Conservation (phyloP, 2,113 vertebrate species). For the Chaetorhynchus papuensis region DNA sequence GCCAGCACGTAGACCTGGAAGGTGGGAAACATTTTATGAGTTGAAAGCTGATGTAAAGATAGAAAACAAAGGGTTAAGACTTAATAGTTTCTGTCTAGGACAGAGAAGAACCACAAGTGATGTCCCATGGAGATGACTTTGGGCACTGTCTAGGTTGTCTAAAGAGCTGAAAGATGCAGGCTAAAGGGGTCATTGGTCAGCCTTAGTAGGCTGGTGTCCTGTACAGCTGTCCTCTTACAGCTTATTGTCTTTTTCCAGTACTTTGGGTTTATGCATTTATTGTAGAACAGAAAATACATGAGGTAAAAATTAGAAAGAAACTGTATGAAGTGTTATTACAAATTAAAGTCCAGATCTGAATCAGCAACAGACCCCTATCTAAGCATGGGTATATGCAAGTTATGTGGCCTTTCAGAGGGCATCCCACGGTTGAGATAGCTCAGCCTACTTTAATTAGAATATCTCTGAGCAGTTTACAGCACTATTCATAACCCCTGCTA, state of each 20-base stretch:
- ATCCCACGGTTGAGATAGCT: neutral
- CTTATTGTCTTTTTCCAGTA: neutral
- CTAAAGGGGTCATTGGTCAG: neutral
- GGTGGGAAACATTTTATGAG: neutral
- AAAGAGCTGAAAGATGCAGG: neutral
- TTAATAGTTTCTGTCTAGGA: neutral
- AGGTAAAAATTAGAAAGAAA: neutral
- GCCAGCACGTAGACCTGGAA: neutral
- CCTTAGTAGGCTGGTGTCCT: neutral
- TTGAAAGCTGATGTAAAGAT: neutral
- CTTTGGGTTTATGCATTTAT: neutral
- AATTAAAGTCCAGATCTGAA: neutral
- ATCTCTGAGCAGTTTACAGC: neutral
- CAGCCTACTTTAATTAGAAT: neutral
- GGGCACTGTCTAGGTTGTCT: neutral
- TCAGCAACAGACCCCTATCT: neutral
- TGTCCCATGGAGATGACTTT: neutral
- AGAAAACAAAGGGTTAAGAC: neutral
- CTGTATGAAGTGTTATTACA: neutral
- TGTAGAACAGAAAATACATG: neutral
- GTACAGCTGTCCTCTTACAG: neutral
- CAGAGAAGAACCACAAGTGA: neutral
- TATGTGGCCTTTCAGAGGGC: neutral
- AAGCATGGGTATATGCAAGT: neutral
- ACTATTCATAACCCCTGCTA: neutral